A percentile compares a stretch with the other conserved stretches of the same genome.
Evolutionary conservation across 2,888 invertebrate genomes (phyloP).

Genomic region (Rhagonycha fulva): DNA sequence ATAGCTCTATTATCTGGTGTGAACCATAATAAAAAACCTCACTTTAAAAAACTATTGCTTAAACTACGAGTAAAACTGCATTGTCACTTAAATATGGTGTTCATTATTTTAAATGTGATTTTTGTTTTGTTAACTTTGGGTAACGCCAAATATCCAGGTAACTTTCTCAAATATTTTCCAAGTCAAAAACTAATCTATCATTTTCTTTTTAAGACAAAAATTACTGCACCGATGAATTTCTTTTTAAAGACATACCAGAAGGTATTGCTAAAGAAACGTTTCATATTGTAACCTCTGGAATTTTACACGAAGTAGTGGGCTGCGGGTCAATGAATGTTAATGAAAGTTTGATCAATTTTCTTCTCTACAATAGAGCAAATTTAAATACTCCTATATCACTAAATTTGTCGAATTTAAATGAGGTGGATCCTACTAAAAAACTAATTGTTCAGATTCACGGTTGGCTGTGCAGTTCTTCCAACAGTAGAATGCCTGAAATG

Average conservation of each 20-base stretch:
- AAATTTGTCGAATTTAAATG: not conserved
- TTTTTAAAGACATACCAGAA: not conserved
- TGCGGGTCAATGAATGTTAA: not conserved
- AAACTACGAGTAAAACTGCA: too few species aligned
- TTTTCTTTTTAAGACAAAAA: not conserved
- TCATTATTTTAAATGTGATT: too few species aligned
- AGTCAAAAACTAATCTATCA: not conserved
- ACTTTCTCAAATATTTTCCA: not conserved
- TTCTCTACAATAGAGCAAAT: not conserved
- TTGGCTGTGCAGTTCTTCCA: not conserved
- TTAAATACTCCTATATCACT: not conserved
- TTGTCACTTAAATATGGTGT: too few species aligned
- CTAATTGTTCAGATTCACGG: conserved; percentile 6
- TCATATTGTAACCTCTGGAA: not conserved
- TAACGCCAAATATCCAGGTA: not conserved
- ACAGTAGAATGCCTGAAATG: not conserved
- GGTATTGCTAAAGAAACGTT: not conserved
- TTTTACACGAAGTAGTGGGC: not conserved
- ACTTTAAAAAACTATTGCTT: too few species aligned
- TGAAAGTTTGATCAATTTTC: not conserved
- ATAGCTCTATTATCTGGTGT: too few species aligned
- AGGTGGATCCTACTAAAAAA: not conserved
- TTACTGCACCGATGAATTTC: not conserved
- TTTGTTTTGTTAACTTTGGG: too few species aligned
- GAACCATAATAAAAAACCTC: too few species aligned